A percentile compares a stretch with the other conserved stretches of the same genome.
These are phyloP conservation scores for Steinernema feltiae DNA, from an alignment of 1,140 invertebrate species.

Conservation along the genomic window DNA sequence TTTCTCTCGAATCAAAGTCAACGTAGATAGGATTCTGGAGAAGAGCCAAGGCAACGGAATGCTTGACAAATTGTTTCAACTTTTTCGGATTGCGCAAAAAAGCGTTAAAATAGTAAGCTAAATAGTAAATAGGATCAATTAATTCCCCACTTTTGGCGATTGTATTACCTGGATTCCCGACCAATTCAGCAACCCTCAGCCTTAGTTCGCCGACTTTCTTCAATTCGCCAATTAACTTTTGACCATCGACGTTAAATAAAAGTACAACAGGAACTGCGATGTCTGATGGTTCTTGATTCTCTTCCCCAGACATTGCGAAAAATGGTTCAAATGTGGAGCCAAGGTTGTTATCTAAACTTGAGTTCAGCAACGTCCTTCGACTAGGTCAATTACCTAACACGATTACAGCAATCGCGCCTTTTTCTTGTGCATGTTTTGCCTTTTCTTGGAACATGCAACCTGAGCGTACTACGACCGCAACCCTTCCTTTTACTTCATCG, in stretches of 20 bases:
- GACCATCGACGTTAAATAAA: slow-evolving; percentile 75
- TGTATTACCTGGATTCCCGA: neutral
- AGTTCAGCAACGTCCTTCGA: slow-evolving; percentile 3
- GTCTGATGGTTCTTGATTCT: slow-evolving; percentile 67
- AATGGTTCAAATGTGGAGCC: slow-evolving; percentile 71
- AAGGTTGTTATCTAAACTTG: slow-evolving; percentile 70
- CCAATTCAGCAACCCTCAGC: slow-evolving; percentile 28
- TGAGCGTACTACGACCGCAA: slow-evolving; percentile 77
- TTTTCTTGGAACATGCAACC: slow-evolving; percentile 94
- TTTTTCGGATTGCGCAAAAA: slow-evolving; percentile 4
- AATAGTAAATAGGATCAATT: slow-evolving; percentile 17
- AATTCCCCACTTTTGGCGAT: neutral
- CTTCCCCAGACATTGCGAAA: slow-evolving; percentile 86
- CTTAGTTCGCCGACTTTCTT: slow-evolving; percentile 21
- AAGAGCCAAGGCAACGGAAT: neutral
- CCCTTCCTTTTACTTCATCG: slow-evolving; percentile 67
- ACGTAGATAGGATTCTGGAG: neutral
- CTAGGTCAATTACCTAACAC: slow-evolving; percentile 64
- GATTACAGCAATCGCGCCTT: slow-evolving; percentile 77
- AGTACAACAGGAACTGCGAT: slow-evolving; percentile 84
- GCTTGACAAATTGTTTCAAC: neutral
- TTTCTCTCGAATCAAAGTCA: neutral
- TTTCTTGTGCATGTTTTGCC: slow-evolving; percentile 69
- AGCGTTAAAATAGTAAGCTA: slow-evolving; percentile 8
- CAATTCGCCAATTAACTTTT: slow-evolving; percentile 63